Conservation (phyloP, 2,797 vertebrate species). For the Myiotriccus ornatus region DNA sequence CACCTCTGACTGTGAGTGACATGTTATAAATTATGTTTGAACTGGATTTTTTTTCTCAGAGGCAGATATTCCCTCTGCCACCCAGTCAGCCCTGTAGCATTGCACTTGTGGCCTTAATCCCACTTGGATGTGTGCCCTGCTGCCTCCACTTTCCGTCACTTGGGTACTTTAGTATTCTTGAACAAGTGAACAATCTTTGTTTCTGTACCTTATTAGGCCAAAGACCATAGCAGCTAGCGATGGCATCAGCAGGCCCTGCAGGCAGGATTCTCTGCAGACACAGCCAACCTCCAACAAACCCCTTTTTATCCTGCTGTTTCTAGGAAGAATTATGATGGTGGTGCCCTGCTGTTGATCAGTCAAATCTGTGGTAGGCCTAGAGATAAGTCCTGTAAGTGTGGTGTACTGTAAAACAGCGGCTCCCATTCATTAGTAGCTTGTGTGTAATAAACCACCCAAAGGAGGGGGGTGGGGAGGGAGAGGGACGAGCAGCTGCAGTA, state of each 20-base stretch:
- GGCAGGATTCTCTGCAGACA: constrained; percentile 81
- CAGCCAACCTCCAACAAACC: constrained; percentile 83
- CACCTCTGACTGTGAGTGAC: constrained; percentile 71
- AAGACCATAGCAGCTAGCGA: constrained; percentile 77
- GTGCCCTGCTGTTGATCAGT: constrained; percentile 82
- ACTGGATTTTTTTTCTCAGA: constrained; percentile 62
- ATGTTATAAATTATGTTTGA: constrained; percentile 71
- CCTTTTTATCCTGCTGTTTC: constrained; percentile 83
- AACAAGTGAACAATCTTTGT: constrained; percentile 82
- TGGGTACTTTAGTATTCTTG: constrained; percentile 70
- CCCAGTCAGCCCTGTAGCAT: constrained; percentile 69
- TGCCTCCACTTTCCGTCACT: constrained; percentile 70
- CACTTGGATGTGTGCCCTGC: constrained; percentile 76
- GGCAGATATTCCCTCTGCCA: constrained; percentile 56
- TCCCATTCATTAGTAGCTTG: constrained; percentile 82
- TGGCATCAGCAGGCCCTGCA: constrained; percentile 79
- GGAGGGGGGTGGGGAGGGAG: constrained; percentile 13
- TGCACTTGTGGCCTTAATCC: constrained; percentile 77
- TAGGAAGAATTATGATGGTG: constrained; percentile 83
- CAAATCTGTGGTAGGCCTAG: constrained; percentile 80
- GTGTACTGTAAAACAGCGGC: constrained; percentile 86
- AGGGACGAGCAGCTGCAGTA: constrained; percentile 81
- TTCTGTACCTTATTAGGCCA: constrained; percentile 82
- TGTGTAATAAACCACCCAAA: constrained; percentile 84
- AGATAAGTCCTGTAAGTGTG: constrained; percentile 84